Conservation (phyloP, 2,797 vertebrate species). For the Garrulus glandarius region DNA sequence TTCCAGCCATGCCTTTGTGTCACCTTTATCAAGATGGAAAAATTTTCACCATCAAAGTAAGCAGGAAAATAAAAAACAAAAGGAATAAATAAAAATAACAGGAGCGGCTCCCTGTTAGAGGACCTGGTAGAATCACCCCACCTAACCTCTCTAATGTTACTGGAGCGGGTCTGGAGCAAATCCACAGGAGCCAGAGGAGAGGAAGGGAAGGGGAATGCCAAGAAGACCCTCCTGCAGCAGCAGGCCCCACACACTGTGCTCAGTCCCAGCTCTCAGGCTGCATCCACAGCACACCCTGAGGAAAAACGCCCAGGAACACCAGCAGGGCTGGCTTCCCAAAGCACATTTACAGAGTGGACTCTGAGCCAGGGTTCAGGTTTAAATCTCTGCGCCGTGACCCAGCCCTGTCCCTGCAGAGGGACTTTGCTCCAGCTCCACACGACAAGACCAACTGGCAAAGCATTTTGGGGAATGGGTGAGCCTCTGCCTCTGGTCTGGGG, state of each 20-base stretch:
- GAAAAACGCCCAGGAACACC: not conserved
- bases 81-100: not conserved
- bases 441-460: not conserved
- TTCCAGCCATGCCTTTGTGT: not conserved
- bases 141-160: too few relatives aligned
- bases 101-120: not conserved
- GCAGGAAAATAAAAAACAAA: not conserved
- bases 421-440: not conserved
- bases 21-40: not conserved
- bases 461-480: not conserved
- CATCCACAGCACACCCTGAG: not conserved
- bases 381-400: not conserved
- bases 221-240: not conserved
- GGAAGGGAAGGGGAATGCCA: not conserved
- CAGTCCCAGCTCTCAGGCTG: rapidly evolving
- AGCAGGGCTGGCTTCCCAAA: not conserved
- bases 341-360: not conserved
- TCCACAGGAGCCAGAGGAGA: rapidly evolving
- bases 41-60: not conserved
- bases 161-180: not conserved
- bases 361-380: not conserved
- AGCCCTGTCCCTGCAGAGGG: not conserved
- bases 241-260: not conserved
- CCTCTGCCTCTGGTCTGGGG: not conserved
- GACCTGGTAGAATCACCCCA: not conserved